Base-by-base conservation (phyloP, 1,140 invertebrate genomes). In the Alviniconcha marisindica region DNA sequence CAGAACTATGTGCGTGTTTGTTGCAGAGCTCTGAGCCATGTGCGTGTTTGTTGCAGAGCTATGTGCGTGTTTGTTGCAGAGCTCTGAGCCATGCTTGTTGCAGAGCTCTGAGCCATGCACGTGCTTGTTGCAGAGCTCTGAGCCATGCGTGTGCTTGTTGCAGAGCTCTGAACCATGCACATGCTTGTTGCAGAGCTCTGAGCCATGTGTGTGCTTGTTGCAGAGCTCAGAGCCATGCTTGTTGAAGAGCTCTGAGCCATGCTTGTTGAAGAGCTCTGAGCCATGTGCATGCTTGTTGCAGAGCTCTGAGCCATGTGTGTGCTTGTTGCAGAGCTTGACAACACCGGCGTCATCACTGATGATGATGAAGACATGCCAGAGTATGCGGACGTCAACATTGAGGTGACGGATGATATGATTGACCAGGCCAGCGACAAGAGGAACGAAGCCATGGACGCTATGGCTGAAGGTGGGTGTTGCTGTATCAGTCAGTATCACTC, bases 341-440 rank as follows among this genome's bases (percentile, higher is more conserved):
- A 84, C 40, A 74, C 82, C 5, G 91, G 88, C 74, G 89, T 91
- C 14, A 85, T 91, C 38, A 87, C 87, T n/a, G 89, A 89, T 80
- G 83, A 88, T 74, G 91, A 91, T 79, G 88, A 88, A 71, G 87
- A 88, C 21, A 73, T 88, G 60, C 91, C 90, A 71, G 89, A 88
- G 44, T 89, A 90, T 81, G 89, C 83, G 1, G 87, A 88, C 71
- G 87, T 89, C 5, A 81, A 85, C 33, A 40, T 74, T n/a, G 90
- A 93, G 85, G 94, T 96, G 10, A 95, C 96, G 2, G 97, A 97
- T 85, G 96, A 97, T 86, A 96, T 97, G 90, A 94, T 96, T 28
- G 96, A 97, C 74, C 94, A 96, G 87, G 96, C 96, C 3, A 95
- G 96, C 89, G 95, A 95, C 42, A 96, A 96, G 88, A 95, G 96